Conservation (phyloP, 2,113 vertebrate genomes). For the Rhinogobius similis region DNA sequence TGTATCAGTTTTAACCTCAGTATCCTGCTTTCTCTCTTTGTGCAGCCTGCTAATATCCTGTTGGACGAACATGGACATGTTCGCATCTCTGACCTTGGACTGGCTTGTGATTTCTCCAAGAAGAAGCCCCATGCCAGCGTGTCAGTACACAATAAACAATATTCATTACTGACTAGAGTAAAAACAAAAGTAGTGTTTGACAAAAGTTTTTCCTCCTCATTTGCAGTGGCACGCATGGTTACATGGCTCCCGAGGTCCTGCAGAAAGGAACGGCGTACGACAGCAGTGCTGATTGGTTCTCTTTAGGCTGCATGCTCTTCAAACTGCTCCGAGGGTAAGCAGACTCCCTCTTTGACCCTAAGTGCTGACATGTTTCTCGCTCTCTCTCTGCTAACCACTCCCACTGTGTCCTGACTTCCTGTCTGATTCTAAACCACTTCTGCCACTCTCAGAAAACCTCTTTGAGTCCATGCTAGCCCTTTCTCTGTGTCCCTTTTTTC, state of each 20-base stretch:
- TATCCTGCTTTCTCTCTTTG: slow-evolving; percentile 18
- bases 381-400: slow-evolving; percentile 1
- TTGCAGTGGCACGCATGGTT: slow-evolving; percentile 92
- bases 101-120: slow-evolving; percentile 97
- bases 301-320: slow-evolving; percentile 98
- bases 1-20: slow-evolving; percentile 3
- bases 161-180: not conserved
- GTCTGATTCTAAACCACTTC: slow-evolving; percentile 27
- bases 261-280: slow-evolving; percentile 97
- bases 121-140: slow-evolving; percentile 98
- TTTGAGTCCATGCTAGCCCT: slow-evolving; percentile 30
- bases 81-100: slow-evolving; percentile 95
- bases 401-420: slow-evolving; percentile 13
- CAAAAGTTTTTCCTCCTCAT: not conserved
- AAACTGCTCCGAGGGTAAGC: slow-evolving; percentile 96
- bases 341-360: not conserved
- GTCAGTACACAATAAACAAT: slow-evolving; percentile 76
- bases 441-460: slow-evolving; percentile 18
- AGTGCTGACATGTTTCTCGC: slow-evolving; percentile 1
- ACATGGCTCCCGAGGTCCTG: slow-evolving; percentile 98
- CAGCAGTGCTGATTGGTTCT: slow-evolving; percentile 99
- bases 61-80: slow-evolving; percentile 94
- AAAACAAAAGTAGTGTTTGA: slow-evolving; percentile 7
- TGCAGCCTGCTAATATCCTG: slow-evolving; percentile 94
- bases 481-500: slow-evolving; percentile 12